Evolutionary conservation across 2,797 vertebrate genomes (phyloP).

Genomic region (Gallinago stenura): DNA sequence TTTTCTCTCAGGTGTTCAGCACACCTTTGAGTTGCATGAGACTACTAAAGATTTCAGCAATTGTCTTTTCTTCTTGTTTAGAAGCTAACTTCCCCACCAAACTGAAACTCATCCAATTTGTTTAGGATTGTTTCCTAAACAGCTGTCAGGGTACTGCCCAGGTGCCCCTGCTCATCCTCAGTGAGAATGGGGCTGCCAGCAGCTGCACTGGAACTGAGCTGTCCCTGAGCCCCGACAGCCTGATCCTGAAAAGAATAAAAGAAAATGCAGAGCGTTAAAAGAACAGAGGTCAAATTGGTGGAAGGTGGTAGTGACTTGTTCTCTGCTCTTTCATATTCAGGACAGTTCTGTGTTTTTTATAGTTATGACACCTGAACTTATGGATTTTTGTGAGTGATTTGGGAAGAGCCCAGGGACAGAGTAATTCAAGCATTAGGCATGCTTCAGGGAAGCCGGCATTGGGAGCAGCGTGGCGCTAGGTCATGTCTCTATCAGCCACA

Average conservation of each 20-base stretch:
- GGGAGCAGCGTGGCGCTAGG: background rate
- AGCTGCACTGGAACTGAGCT: background rate
- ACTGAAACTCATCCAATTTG: background rate
- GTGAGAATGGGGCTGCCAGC: background rate
- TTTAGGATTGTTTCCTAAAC: background rate
- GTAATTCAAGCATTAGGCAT: background rate
- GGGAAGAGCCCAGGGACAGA: background rate
- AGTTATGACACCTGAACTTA: background rate
- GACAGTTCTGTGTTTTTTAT: background rate
- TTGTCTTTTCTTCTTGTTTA: background rate
- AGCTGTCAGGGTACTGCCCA: background rate
- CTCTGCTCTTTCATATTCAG: background rate
- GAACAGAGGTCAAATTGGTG: background rate
- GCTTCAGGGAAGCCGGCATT: background rate
- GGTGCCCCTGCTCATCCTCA: fast-evolving
- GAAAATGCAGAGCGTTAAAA: background rate
- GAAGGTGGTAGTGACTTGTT: background rate
- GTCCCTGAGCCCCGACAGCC: background rate
- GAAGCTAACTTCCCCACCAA: background rate
- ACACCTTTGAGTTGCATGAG: background rate
- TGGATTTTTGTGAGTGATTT: background rate
- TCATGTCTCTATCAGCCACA: background rate
- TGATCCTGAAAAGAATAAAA: background rate
- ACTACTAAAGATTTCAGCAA: background rate
- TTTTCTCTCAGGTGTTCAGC: background rate